Conservation (phyloP, 92 coral and sea anemone species). For the Phenganax marumi region DNA sequence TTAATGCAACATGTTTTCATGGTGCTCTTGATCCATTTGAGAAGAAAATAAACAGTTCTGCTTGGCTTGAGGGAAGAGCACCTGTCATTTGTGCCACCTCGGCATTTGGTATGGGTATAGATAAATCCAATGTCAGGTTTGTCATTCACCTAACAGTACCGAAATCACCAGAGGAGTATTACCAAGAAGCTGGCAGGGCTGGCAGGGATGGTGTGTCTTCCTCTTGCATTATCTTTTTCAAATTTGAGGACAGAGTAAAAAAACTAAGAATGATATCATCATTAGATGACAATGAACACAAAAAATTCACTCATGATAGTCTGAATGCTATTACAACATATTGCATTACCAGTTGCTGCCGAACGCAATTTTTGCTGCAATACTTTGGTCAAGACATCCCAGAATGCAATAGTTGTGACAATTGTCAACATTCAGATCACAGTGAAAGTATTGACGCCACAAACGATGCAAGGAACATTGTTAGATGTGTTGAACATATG, state of each 20-base stretch:
- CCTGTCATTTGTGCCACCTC: slow-evolving; percentile 16
- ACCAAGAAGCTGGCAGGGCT: slow-evolving; percentile 18
- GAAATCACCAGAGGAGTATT: slow-evolving; percentile 1
- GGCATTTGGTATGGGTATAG: slow-evolving; percentile 23
- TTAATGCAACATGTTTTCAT: slow-evolving; percentile 11
- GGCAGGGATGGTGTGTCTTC: slow-evolving; percentile 12
- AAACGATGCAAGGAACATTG: slow-evolving; percentile 3
- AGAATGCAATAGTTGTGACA: slow-evolving; percentile 14
- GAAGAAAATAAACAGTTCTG: slow-evolving; percentile 6
- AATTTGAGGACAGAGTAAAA: not conserved
- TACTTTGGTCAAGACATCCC: slow-evolving; percentile 6
- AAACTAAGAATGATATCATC: not conserved
- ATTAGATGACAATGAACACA: not conserved
- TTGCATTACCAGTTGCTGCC: slow-evolving; percentile 7
- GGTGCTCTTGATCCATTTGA: slow-evolving; percentile 30
- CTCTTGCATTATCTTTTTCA: not conserved
- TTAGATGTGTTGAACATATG: slow-evolving; percentile 3
- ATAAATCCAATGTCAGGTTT: not conserved
- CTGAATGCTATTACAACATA: slow-evolving; percentile 22
- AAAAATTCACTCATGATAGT: not conserved
- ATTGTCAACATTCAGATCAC: not conserved
- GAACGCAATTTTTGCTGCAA: slow-evolving; percentile 2
- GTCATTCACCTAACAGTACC: slow-evolving; percentile 24
- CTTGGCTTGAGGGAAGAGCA: slow-evolving; percentile 15
- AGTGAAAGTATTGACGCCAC: not conserved